These are phyloP conservation scores for Diglossa cyanea DNA, from an alignment of 2,797 vertebrate genomes.

Conservation along the genomic window DNA sequence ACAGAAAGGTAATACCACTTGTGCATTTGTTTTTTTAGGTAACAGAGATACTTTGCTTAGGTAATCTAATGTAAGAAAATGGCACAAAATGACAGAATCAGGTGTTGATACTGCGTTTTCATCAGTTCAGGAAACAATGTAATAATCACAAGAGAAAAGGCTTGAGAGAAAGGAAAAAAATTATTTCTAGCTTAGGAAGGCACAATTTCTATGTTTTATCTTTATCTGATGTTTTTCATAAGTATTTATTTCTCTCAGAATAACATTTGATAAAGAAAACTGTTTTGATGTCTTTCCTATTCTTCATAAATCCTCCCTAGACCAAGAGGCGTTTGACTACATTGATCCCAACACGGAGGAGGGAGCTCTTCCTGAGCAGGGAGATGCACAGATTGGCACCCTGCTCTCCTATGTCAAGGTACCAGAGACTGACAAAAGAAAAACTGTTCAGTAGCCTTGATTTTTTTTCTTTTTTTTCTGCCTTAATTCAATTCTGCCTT, in stretches of 20 bases:
- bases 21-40: not conserved
- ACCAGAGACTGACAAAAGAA: not conserved
- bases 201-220: not conserved
- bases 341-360: constrained; percentile 90
- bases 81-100: not conserved
- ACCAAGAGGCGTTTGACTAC: constrained; percentile 92
- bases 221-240: not conserved
- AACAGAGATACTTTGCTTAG: not conserved
- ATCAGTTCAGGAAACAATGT: not conserved
- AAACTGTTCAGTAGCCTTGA: not conserved
- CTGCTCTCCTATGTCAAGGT: constrained; percentile 91
- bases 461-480: not conserved
- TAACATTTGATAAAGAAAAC: not conserved
- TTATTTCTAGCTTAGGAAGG: not conserved
- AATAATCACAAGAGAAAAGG: not conserved
- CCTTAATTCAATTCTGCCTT: not conserved
- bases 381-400: constrained; percentile 80
- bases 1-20: constrained; percentile 76
- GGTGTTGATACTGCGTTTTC: not conserved
- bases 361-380: constrained; percentile 84
- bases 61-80: not conserved
- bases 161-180: not conserved
- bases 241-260: not conserved
- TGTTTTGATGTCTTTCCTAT: not conserved
- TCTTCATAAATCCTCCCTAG: constrained; percentile 67